A percentile compares a stretch with the other conserved stretches of the same genome.
These are phyloP conservation scores for Campylorhamphus procurvoides DNA, from an alignment of 2,113 vertebrate genomes.

Conservation along the genomic window DNA sequence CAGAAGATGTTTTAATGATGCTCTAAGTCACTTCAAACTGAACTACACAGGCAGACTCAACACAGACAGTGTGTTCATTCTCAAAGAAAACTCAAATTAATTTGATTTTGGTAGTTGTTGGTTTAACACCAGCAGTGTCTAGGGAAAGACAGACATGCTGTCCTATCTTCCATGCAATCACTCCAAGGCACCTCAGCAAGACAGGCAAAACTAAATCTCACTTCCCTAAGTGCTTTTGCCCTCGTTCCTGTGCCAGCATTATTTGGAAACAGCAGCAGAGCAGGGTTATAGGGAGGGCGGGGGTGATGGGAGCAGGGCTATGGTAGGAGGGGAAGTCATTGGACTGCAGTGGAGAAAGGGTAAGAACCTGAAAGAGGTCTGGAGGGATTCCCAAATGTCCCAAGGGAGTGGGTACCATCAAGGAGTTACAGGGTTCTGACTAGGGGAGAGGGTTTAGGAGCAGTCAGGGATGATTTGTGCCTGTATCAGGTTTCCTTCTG, in stretches of 20 bases:
- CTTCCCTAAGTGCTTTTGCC: background rate
- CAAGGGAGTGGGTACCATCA: background rate
- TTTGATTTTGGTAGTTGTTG: background rate
- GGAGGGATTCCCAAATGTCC: background rate
- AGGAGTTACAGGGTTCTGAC: background rate
- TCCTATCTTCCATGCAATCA: background rate
- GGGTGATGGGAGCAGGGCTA: background rate
- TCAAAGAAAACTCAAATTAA: background rate
- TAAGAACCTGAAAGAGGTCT: background rate
- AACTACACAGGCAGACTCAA: background rate
- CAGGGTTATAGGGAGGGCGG: background rate
- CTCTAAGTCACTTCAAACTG: background rate
- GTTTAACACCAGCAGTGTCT: background rate
- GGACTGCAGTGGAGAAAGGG: background rate
- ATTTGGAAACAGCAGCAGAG: background rate
- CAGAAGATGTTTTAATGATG: background rate
- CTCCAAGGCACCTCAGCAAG: background rate
- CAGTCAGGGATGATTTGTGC: fast-evolving
- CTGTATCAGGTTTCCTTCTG: background rate
- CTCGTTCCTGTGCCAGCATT: background rate
- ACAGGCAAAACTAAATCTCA: background rate
- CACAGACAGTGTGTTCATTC: background rate
- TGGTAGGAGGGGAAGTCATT: background rate
- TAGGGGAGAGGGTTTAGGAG: background rate
- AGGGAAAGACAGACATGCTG: background rate